phyloP scores from a whole-genome alignment of 92 coral and sea anemone genomes.

The Diadumene lineata region DNA sequence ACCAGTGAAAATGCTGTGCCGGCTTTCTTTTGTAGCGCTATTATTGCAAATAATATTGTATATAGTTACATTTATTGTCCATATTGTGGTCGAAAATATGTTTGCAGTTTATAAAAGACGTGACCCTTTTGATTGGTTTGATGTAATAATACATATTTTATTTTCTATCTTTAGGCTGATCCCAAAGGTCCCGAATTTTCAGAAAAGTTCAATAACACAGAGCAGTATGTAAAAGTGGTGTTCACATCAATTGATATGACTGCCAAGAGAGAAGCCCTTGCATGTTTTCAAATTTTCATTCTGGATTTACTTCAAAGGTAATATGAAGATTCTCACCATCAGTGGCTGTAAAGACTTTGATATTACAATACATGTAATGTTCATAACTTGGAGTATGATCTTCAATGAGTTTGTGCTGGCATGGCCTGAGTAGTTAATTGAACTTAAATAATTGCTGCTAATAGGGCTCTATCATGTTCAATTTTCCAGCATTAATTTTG shows the following conservation, averaged over 20 bases:
- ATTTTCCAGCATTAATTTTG: not conserved
- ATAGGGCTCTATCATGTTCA: not conserved
- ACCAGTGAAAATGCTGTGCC: no score
- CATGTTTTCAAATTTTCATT: slow-evolving; percentile 78
- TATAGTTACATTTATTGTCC: no score
- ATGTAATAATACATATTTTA: not conserved
- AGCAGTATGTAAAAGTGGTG: slow-evolving; percentile 51
- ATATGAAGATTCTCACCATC: not conserved
- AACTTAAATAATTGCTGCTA: not conserved
- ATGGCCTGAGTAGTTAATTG: not conserved
- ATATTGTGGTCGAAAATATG: no score
- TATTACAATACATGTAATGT: no score
- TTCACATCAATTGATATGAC: slow-evolving; percentile 78
- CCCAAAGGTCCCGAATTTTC: slow-evolving; percentile 75
- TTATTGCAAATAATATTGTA: no score
- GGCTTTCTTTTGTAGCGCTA: no score
- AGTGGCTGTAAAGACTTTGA: not conserved
- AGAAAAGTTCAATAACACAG: slow-evolving; percentile 53
- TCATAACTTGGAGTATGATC: no score
- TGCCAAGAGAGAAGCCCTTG: slow-evolving; percentile 88
- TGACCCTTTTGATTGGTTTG: no score
- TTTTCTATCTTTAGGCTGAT: slow-evolving; percentile 54
- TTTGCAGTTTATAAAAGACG: no score
- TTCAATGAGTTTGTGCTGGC: no score
- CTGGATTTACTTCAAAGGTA: slow-evolving; percentile 82